Evolutionary conservation across 2,113 vertebrate species (phyloP).

Genomic region (Platanista minor): DNA sequence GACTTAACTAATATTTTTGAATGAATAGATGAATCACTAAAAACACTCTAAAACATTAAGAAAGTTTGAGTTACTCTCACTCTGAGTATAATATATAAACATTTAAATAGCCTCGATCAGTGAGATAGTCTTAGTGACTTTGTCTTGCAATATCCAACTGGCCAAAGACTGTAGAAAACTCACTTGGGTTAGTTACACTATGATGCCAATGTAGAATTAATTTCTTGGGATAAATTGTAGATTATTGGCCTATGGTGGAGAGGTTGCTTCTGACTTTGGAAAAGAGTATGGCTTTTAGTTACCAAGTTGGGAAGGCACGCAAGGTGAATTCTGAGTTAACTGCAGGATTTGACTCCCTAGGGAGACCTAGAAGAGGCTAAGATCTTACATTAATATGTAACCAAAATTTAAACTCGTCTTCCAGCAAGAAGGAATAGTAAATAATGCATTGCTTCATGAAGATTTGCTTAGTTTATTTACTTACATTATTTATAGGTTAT

Average conservation of each 20-base stretch:
- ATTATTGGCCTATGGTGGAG: neutral
- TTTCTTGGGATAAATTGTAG: neutral
- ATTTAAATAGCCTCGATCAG: neutral
- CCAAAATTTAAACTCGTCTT: conserved; percentile 72
- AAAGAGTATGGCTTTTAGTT: neutral
- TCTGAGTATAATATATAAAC: neutral
- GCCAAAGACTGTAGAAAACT: neutral
- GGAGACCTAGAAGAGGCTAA: conserved; percentile 44
- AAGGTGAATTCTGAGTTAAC: conserved; percentile 50
- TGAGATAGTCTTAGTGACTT: neutral
- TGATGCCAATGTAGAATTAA: too few relatives aligned
- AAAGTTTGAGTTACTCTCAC: neutral
- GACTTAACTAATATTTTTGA: neutral
- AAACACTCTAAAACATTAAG: neutral
- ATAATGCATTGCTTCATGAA: conserved; percentile 73
- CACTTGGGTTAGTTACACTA: neutral
- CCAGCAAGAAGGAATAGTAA: conserved; percentile 73
- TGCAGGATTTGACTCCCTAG: neutral
- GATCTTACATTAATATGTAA: conserved; percentile 70
- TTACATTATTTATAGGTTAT: conserved; percentile 74
- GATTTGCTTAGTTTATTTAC: conserved; percentile 75
- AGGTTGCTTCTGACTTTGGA: neutral
- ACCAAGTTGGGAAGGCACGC: neutral
- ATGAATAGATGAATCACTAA: neutral
- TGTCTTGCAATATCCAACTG: neutral